A percentile compares a stretch with the other conserved stretches of the same genome.
These are phyloP conservation scores for Prionailurus bengalensis DNA, from an alignment of 2,113 vertebrate species.

Conservation along the genomic window DNA sequence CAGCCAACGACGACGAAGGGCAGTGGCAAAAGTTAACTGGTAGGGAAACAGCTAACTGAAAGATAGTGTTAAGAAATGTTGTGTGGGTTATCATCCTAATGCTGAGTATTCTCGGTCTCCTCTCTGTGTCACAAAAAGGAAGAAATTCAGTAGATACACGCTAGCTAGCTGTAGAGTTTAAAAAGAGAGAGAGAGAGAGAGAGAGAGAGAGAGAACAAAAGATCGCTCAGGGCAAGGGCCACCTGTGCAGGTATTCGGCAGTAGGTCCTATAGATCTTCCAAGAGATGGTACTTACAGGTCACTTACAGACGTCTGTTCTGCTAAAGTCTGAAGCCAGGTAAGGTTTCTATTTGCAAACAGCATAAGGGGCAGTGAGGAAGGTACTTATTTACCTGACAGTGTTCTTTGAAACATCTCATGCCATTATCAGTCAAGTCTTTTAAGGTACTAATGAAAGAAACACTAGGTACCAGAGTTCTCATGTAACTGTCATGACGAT, in stretches of 20 bases:
- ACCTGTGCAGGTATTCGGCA: not conserved
- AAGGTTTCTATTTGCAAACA: not conserved
- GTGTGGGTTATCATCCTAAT: not conserved
- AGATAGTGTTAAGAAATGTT: not conserved
- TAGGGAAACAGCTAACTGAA: not conserved
- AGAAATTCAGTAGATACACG: not conserved
- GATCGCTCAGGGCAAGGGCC: not conserved
- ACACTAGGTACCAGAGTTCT: not conserved
- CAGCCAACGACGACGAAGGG: not conserved
- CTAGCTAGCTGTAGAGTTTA: not conserved
- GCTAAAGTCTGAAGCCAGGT: not conserved
- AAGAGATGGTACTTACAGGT: not conserved
- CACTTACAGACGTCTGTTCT: not conserved
- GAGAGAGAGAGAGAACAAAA: not conserved
- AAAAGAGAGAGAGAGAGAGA: too few relatives aligned
- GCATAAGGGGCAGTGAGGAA: not conserved
- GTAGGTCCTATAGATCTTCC: not conserved
- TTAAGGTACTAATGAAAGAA: not conserved
- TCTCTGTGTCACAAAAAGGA: not conserved
- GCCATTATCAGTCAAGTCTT: not conserved
- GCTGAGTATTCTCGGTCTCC: not conserved
- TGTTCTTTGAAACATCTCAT: not conserved
- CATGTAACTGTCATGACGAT: not conserved
- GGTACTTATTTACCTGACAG: not conserved
- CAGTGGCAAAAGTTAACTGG: not conserved